phyloP scores from a whole-genome alignment of 2,113 vertebrate species.

The Oncorhynchus keta region DNA sequence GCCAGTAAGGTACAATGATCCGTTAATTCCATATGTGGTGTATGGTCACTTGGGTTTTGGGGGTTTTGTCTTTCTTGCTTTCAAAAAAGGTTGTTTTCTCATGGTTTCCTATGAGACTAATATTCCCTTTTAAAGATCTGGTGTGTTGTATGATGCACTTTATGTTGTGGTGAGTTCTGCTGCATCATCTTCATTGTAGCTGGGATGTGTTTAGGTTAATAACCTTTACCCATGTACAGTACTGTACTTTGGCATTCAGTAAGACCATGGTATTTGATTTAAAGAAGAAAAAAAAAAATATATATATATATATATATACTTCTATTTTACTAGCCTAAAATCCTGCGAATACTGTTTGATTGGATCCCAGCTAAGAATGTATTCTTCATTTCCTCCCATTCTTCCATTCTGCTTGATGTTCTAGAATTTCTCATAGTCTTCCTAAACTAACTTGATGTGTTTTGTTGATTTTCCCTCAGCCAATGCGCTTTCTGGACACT shows the following conservation, averaged over 20 bases:
- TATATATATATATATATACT: background rate
- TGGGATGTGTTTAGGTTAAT: background rate
- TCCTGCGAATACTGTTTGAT: background rate
- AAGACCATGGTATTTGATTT: background rate
- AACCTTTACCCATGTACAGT: background rate
- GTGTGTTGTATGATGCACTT: background rate
- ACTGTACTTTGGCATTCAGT: background rate
- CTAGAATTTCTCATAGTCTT: background rate
- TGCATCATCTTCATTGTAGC: background rate
- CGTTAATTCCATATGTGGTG: background rate
- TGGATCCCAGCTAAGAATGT: background rate
- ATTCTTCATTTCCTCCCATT: background rate
- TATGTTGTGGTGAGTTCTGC: background rate
- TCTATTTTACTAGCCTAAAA: background rate
- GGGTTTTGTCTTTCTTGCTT: background rate
- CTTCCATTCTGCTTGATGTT: background rate
- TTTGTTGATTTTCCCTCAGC: conserved; percentile 68
- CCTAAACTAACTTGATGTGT: conserved; percentile 12
- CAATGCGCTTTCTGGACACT: conserved; percentile 87
- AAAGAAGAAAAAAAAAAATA: too few relatives aligned
- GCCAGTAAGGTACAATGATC: background rate
- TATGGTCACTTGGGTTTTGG: background rate
- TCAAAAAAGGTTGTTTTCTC: background rate
- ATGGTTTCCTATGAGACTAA: background rate
- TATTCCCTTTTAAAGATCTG: background rate